A percentile compares a stretch with the other conserved stretches of the same genome.
Conservation (phyloP, 2,888 invertebrate species). For the Lasioglossum morio region DNA sequence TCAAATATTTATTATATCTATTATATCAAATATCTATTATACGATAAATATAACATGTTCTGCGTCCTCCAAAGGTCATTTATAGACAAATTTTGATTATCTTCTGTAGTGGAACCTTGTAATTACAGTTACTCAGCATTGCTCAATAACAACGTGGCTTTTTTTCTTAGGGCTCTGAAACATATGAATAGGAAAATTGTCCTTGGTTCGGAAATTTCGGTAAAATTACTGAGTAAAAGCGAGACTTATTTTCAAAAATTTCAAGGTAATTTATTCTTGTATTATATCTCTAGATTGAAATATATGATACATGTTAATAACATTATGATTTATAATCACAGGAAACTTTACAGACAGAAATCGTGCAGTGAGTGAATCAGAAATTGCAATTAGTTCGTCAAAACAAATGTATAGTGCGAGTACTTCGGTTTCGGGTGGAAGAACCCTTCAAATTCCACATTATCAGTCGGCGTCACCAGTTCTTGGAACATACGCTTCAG, state of each 20-base stretch:
- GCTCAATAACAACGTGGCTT: constrained; percentile 74
- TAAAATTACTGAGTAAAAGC: constrained; percentile 84
- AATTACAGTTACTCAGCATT: constrained; percentile 48
- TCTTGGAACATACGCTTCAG: constrained; percentile 75
- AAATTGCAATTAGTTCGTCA: constrained; percentile 73
- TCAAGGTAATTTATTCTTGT: constrained; percentile 74
- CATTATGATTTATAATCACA: constrained; percentile 39
- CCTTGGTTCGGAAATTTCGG: constrained; percentile 90
- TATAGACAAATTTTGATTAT: constrained; percentile 48
- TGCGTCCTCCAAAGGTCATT: constrained; percentile 65
- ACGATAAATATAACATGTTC: constrained; percentile 30
- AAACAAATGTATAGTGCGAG: constrained; percentile 82
- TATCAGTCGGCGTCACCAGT: constrained; percentile 81
- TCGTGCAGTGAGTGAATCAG: constrained; percentile 78
- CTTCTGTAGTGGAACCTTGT: constrained; percentile 43
- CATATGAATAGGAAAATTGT: constrained; percentile 94
- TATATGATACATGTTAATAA: constrained; percentile 8
- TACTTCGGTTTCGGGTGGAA: constrained; percentile 77
- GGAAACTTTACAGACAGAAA: constrained; percentile 68
- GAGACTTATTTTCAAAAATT: constrained; percentile 73
- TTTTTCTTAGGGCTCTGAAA: constrained; percentile 89
- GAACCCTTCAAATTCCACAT: constrained; percentile 81
- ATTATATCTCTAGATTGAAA: background rate
- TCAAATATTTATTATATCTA: too few relatives aligned
- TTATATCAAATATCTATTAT: too few relatives aligned